Evolutionary conservation across 2,113 vertebrate genomes (phyloP).

Genomic region (Psittacus erithacus): DNA sequence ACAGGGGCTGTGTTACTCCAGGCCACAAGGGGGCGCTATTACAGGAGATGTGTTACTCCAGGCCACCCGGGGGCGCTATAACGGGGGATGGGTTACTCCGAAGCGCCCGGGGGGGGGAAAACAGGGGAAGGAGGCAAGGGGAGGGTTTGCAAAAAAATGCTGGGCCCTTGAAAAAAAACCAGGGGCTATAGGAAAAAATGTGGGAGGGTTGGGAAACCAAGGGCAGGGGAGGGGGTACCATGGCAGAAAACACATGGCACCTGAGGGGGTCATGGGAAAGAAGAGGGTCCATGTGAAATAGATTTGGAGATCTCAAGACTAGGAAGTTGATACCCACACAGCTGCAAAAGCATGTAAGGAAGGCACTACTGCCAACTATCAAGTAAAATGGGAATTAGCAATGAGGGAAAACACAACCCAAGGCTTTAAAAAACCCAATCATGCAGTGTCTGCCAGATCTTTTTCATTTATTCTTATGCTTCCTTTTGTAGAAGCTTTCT

Average conservation of each 20-base stretch:
- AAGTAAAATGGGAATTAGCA: neutral
- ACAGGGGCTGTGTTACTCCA: no score
- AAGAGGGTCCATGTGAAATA: neutral
- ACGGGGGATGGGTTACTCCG: no score
- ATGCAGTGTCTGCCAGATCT: accelerated
- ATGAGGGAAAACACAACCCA: neutral
- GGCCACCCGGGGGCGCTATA: no score
- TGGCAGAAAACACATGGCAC: neutral
- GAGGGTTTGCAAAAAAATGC: no score
- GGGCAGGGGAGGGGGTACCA: no score
- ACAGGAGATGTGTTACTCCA: no score
- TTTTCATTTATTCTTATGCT: neutral
- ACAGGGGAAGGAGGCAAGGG: no score
- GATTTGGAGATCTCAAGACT: neutral
- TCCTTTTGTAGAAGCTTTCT: neutral
- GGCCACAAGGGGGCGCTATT: no score
- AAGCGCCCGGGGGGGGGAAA: no score
- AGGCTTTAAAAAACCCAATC: neutral
- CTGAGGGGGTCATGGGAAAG: neutral
- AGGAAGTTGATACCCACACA: neutral
- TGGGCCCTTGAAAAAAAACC: no score
- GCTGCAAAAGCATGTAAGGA: neutral
- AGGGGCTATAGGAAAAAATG: no score
- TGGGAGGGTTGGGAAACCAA: no score
- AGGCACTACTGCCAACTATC: neutral